Conservation (phyloP, 2,888 invertebrate species). For the Labia minor region DNA sequence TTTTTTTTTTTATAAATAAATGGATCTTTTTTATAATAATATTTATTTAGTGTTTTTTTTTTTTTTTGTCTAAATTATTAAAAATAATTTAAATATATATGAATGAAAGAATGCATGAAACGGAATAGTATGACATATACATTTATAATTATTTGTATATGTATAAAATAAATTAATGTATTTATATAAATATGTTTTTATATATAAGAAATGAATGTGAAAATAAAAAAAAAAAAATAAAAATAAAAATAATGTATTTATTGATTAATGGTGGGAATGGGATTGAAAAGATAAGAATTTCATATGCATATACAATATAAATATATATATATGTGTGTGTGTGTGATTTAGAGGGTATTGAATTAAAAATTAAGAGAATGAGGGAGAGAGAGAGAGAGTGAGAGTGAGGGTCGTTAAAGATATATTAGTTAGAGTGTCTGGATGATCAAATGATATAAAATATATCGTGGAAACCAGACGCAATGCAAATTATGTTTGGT, state of each 20-base stretch:
- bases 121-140: too few relatives aligned
- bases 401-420: conserved; percentile 1
- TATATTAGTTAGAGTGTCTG: conserved; percentile 9
- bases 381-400: conserved; percentile 19
- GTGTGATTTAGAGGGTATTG: too few relatives aligned
- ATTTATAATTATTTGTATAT: too few relatives aligned
- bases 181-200: background rate
- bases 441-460: background rate
- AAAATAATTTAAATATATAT: too few relatives aligned
- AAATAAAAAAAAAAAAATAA: too few relatives aligned
- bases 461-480: background rate
- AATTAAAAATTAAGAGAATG: conserved; percentile 22
- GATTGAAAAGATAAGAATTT: background rate
- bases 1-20: background rate
- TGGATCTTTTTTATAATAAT: background rate
- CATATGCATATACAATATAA: too few relatives aligned
- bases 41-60: too few relatives aligned
- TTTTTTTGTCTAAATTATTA: too few relatives aligned
- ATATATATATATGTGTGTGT: conserved; percentile 24
- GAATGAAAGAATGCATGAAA: too few relatives aligned
- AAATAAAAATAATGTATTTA: too few relatives aligned
- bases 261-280: too few relatives aligned
- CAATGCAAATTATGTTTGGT: background rate
- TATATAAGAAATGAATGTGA: background rate
- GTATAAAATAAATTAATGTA: too few relatives aligned